A percentile compares a stretch with the other conserved stretches of the same genome.
Conservation (phyloP, 2,113 vertebrate species). For the Illadopsis cleaveri region DNA sequence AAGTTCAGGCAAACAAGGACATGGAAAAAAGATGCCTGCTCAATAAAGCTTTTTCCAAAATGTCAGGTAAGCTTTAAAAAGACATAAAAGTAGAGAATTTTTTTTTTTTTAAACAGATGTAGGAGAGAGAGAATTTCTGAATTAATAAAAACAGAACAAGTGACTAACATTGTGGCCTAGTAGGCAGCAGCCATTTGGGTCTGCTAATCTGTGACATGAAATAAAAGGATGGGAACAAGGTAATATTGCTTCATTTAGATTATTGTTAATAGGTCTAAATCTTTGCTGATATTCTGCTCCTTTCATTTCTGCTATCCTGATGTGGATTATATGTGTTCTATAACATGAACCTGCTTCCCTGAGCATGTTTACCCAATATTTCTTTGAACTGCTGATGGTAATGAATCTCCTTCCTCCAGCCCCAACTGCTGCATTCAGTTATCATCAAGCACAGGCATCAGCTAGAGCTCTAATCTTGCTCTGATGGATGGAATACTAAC, state of each 20-base stretch:
- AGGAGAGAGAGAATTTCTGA: background rate
- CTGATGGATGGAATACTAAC: constrained; percentile 79
- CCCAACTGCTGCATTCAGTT: constrained; percentile 62
- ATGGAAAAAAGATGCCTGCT: background rate
- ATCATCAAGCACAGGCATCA: constrained; percentile 73
- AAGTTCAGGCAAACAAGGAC: constrained; percentile 1
- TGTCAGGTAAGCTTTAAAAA: background rate
- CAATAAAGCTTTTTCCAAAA: background rate
- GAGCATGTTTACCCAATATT: background rate
- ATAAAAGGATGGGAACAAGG: background rate
- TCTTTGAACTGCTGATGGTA: constrained; percentile 57
- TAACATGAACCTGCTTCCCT: background rate
- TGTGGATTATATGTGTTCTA: background rate
- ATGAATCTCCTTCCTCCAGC: constrained; percentile 63
- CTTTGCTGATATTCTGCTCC: background rate
- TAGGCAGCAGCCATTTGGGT: background rate
- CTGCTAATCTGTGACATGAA: background rate
- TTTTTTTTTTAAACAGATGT: background rate
- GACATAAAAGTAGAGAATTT: background rate
- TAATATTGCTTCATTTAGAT: background rate
- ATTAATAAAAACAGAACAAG: background rate
- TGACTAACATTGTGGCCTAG: background rate
- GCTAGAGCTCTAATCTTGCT: constrained; percentile 73
- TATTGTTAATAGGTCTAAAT: constrained; percentile 6
- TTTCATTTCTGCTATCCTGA: background rate